Percentiles rank a stretch among this genome's conserved stretches.
Evolutionary conservation across 2,113 vertebrate species (phyloP).

Genomic region (Caloenas nicobarica): DNA sequence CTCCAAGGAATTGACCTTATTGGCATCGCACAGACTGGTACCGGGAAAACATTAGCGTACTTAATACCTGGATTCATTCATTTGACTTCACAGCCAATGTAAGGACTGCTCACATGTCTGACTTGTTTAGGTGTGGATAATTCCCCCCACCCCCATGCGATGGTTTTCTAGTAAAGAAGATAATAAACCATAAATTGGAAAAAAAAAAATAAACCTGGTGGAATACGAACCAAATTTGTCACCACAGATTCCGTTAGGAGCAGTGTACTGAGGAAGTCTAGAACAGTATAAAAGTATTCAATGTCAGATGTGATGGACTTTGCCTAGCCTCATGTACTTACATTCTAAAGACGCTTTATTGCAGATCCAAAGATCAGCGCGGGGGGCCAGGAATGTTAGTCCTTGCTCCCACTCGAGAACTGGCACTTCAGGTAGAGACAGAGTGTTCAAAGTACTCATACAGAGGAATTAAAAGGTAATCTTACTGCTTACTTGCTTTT

Average conservation of each 20-base stretch:
- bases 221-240: neutral
- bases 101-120: conserved; percentile 56
- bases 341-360: neutral
- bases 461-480: conserved; percentile 89
- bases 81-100: conserved; percentile 90
- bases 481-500: neutral
- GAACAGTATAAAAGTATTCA: neutral
- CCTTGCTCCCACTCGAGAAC: conserved; percentile 91
- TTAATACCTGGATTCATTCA: conserved; percentile 96
- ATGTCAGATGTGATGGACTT: neutral
- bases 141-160: neutral
- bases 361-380: conserved; percentile 77
- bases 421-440: conserved; percentile 91
- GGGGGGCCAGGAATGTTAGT: conserved; percentile 93
- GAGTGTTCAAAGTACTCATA: conserved; percentile 93
- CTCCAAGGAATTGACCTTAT: conserved; percentile 93
- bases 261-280: neutral
- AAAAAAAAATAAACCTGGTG: neutral
- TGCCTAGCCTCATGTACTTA: neutral
- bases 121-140: neutral
- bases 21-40: conserved; percentile 95
- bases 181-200: neutral
- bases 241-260: neutral
- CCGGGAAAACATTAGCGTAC: conserved; percentile 93
- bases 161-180: neutral